Conservation (phyloP, 2,113 vertebrate species). For the Orthonyx spaldingii region DNA sequence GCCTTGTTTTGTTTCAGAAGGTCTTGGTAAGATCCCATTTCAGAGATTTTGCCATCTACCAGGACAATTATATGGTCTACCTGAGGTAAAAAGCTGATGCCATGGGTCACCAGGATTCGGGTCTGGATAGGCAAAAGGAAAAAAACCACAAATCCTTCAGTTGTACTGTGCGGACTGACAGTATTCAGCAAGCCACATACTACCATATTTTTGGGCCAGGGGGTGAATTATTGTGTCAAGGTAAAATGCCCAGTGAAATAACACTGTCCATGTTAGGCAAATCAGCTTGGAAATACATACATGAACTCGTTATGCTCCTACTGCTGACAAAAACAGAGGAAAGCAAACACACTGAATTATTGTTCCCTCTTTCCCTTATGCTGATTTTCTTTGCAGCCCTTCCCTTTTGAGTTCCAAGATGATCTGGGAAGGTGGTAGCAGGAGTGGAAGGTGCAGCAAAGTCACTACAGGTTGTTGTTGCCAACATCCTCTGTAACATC, state of each 20-base stretch:
- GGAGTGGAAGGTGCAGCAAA: background rate
- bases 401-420: background rate
- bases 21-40: slow-evolving; percentile 88
- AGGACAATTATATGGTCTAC: slow-evolving; percentile 89
- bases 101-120: slow-evolving; percentile 89
- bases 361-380: background rate
- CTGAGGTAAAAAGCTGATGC: slow-evolving; percentile 92
- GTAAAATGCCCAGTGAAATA: background rate
- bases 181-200: background rate
- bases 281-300: background rate
- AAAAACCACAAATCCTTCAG: background rate
- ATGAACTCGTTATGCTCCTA: background rate
- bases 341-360: background rate
- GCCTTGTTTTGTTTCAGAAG: slow-evolving; percentile 83
- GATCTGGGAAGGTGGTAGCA: background rate
- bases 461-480: background rate
- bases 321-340: background rate
- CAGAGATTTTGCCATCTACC: slow-evolving; percentile 85
- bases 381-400: background rate
- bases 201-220: background rate
- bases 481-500: background rate
- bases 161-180: background rate
- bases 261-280: background rate
- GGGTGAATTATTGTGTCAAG: background rate
- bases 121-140: slow-evolving; percentile 74